Conservation (phyloP, 53 echinoderm and acorn worm genomes). For the Antedon mediterranea region DNA sequence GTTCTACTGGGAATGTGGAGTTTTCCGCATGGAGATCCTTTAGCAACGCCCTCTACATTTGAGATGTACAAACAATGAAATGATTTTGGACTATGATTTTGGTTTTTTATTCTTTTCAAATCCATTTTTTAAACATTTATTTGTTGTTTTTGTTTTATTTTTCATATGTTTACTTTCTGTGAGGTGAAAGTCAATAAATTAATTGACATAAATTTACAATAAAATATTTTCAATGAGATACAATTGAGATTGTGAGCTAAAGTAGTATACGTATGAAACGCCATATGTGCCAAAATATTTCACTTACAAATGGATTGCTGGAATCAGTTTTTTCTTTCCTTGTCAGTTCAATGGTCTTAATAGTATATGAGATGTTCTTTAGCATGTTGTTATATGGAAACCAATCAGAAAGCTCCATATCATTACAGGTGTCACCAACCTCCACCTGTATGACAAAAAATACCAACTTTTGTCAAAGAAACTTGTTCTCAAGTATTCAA, state of each 20-base stretch:
- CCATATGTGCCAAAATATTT: too few species aligned
- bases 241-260: too few species aligned
- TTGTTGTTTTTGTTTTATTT: too few species aligned
- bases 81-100: too few species aligned
- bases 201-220: too few species aligned
- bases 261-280: too few species aligned
- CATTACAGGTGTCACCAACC: not conserved
- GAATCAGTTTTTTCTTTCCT: not conserved
- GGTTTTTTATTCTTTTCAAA: too few species aligned
- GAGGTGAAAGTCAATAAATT: too few species aligned
- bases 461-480: not conserved
- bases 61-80: not conserved
- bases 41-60: not conserved
- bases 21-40: not conserved
- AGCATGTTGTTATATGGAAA: not conserved
- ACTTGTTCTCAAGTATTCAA: too few species aligned
- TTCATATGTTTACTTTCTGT: too few species aligned
- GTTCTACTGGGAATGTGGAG: not conserved
- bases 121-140: too few species aligned
- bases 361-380: not conserved
- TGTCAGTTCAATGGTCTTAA: not conserved
- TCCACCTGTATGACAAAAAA: not conserved
- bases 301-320: not conserved
- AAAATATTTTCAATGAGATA: too few species aligned
- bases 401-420: conserved; percentile 4